Conservation (phyloP, 2,113 vertebrate species). For the Xiphophorus couchianus region DNA sequence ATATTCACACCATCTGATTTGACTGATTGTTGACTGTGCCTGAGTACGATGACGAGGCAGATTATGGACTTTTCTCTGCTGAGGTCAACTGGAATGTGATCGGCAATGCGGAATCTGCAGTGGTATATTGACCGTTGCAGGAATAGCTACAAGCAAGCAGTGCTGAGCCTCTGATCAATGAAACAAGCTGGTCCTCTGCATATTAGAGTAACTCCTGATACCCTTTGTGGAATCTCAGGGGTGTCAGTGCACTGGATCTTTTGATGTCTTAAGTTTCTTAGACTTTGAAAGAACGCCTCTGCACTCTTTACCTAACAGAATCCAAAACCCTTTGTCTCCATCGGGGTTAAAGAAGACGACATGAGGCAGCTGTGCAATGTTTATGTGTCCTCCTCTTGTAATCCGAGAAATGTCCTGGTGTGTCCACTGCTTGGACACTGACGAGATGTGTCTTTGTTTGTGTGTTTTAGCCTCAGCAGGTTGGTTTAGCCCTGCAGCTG, state of each 20-base stretch:
- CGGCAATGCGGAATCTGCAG: slow-evolving; percentile 65
- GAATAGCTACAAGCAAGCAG: slow-evolving; percentile 71
- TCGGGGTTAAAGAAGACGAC: slow-evolving; percentile 50
- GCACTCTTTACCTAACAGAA: slow-evolving; percentile 53
- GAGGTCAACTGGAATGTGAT: slow-evolving; percentile 72
- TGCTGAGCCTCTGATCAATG: slow-evolving; percentile 69
- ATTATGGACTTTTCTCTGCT: slow-evolving; percentile 52
- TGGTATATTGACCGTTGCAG: slow-evolving; percentile 72
- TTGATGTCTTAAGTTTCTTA: neutral
- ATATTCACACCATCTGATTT: neutral
- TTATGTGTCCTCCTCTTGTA: slow-evolving; percentile 71
- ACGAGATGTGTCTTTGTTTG: slow-evolving; percentile 76
- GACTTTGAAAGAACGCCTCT: slow-evolving; percentile 27
- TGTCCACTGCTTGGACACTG: slow-evolving; percentile 67
- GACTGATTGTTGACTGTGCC: slow-evolving; percentile 36
- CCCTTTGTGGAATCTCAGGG: slow-evolving; percentile 44
- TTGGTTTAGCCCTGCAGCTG: slow-evolving; percentile 75
- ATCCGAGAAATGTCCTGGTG: slow-evolving; percentile 70
- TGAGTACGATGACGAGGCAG: slow-evolving; percentile 61
- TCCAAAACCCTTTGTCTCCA: slow-evolving; percentile 12
- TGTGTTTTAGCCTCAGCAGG: slow-evolving; percentile 78
- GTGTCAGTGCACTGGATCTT: slow-evolving; percentile 22
- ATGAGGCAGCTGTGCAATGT: slow-evolving; percentile 80
- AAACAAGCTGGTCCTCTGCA: slow-evolving; percentile 60
- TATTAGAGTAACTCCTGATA: slow-evolving; percentile 49